phyloP scores from a whole-genome alignment of 2,797 vertebrate genomes.

The Aldrovandia affinis region DNA sequence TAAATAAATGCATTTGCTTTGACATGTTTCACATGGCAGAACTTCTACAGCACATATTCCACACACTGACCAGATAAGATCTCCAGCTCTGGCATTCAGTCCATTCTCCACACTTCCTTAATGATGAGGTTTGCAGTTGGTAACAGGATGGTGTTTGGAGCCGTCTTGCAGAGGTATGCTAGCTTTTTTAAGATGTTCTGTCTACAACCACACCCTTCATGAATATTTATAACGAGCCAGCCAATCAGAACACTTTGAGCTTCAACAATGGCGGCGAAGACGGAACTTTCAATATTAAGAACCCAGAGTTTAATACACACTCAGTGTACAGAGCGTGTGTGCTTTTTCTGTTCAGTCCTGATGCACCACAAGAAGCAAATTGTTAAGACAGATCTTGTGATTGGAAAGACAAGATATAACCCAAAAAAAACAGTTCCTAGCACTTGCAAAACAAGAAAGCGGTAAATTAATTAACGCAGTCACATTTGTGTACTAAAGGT shows the following conservation, averaged over 20 bases:
- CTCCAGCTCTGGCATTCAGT: neutral
- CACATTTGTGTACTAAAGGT: constrained; percentile 25
- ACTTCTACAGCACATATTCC: neutral
- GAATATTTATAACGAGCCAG: neutral
- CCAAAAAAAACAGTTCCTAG: neutral
- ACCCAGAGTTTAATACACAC: neutral
- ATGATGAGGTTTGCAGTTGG: neutral
- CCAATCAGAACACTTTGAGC: neutral
- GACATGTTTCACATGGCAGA: neutral
- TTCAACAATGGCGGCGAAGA: neutral
- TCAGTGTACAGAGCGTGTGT: neutral
- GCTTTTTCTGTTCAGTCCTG: neutral
- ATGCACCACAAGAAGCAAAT: neutral
- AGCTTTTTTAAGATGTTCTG: neutral
- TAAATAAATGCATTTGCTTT: neutral
- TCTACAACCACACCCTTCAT: neutral
- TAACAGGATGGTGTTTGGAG: neutral
- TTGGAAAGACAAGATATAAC: neutral
- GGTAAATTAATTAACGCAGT: neutral
- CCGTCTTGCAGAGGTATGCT: no score
- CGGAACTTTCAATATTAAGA: neutral
- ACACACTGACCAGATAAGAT: neutral
- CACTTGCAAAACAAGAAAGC: neutral
- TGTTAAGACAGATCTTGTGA: no score
- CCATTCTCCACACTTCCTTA: neutral